phyloP scores from a whole-genome alignment of 2,113 vertebrate genomes.

The Heterotis niloticus region DNA sequence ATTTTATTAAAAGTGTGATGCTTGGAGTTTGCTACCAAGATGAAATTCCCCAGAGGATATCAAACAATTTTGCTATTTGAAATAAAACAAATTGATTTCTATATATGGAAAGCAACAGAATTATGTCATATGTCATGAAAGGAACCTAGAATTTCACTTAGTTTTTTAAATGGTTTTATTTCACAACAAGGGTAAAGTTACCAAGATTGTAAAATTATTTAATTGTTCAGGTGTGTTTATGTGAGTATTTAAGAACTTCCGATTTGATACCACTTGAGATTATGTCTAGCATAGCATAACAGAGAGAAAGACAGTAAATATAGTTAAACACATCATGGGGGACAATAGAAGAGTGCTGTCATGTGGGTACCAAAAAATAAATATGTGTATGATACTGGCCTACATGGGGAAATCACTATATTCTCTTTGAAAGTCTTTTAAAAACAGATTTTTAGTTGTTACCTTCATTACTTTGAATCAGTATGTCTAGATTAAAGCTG shows the following conservation, averaged over 20 bases:
- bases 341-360: too few species aligned
- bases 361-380: too few species aligned
- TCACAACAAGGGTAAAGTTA: slow-evolving; percentile 3
- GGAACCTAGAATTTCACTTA: slow-evolving; percentile 17
- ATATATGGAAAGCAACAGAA: not conserved
- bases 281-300: too few species aligned
- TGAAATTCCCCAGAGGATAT: slow-evolving; percentile 15
- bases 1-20: slow-evolving; percentile 22
- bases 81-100: slow-evolving; percentile 11
- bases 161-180: too few species aligned
- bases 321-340: too few species aligned
- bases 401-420: too few species aligned
- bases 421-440: too few species aligned
- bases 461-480: too few species aligned
- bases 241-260: not conserved
- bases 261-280: not conserved
- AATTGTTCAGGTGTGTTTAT: not conserved
- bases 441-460: too few species aligned
- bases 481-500: too few species aligned
- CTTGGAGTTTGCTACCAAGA: slow-evolving; percentile 9
- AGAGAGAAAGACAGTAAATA: too few species aligned
- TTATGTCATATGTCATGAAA: slow-evolving; percentile 13
- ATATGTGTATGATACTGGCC: too few species aligned
- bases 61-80: slow-evolving; percentile 1
- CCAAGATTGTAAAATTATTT: not conserved